Percentiles rank a stretch among this genome's conserved stretches.
These are phyloP conservation scores for Gavia stellata DNA, from an alignment of 2,113 vertebrate genomes.

Conservation along the genomic window DNA sequence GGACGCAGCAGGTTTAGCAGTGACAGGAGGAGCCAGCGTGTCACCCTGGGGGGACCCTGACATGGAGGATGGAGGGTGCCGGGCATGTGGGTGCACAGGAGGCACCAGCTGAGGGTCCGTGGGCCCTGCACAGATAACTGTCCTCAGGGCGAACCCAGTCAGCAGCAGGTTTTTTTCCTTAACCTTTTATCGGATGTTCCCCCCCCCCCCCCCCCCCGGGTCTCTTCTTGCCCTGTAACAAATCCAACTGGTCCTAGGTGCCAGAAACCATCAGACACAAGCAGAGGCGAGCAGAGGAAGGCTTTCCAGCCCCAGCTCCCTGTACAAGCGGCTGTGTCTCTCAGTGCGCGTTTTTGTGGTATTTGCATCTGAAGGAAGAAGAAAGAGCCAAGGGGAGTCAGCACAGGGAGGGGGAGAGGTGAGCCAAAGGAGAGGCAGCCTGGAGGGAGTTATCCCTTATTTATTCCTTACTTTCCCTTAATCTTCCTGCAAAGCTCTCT, in stretches of 20 bases:
- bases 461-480: conserved; percentile 14
- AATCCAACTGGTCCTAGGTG: not conserved
- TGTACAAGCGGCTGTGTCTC: not conserved
- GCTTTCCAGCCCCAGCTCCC: not conserved
- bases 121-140: fast-evolving
- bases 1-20: not conserved
- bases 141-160: not conserved
- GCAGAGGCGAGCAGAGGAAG: not conserved
- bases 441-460: not conserved
- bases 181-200: not conserved
- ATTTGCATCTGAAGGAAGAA: conserved; percentile 4
- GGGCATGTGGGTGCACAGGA: fast-evolving
- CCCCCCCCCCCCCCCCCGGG: too few species aligned
- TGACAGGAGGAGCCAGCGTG: not conserved
- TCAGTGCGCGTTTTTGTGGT: not conserved
- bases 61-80: fast-evolving
- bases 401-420: not conserved
- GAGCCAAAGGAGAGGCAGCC: conserved; percentile 53
- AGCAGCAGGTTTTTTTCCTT: not conserved
- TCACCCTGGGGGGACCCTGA: not conserved
- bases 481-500: not conserved
- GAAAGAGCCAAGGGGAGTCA: not conserved
- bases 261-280: not conserved
- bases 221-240: not conserved
- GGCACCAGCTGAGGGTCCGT: not conserved